Percentiles rank a stretch among this genome's conserved stretches.
Evolutionary conservation across 1,140 invertebrate species (phyloP).

Genomic region (Eriocheir sinensis): DNA sequence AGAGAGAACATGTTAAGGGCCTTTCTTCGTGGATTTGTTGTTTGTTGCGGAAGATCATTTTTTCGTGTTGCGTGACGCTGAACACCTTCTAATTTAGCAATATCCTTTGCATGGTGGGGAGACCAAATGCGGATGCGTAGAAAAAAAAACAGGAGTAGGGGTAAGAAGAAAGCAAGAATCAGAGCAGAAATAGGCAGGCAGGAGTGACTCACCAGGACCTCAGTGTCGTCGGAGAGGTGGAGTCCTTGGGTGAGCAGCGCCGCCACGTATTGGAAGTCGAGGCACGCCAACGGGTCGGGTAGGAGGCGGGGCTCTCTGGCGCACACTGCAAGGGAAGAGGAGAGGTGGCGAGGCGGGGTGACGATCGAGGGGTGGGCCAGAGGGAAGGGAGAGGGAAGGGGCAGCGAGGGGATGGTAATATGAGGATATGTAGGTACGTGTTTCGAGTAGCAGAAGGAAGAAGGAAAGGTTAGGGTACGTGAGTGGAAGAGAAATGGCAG

Average conservation of each 20-base stretch:
- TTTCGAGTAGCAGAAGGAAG: background rate
- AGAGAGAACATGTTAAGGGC: no score
- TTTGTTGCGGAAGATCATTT: no score
- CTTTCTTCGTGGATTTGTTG: no score
- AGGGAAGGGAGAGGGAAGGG: background rate
- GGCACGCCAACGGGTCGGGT: constrained; percentile 71
- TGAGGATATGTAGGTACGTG: background rate
- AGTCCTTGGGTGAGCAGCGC: constrained; percentile 70
- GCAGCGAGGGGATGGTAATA: background rate
- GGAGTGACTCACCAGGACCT: constrained; percentile 59
- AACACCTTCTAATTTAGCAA: no score
- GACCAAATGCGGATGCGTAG: background rate
- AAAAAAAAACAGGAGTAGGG: background rate
- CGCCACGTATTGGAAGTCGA: constrained; percentile 72
- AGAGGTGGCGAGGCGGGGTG: background rate
- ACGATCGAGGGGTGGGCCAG: background rate
- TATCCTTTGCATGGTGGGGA: no score
- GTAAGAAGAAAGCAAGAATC: background rate
- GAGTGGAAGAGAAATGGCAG: background rate
- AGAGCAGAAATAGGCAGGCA: background rate
- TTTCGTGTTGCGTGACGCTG: no score
- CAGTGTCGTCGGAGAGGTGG: constrained; percentile 60
- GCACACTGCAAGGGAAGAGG: constrained; percentile 62
- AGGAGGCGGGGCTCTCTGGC: background rate
- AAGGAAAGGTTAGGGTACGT: background rate